phyloP scores from a whole-genome alignment of 2,888 invertebrate genomes.

The Trypoxylon attenuatum region DNA sequence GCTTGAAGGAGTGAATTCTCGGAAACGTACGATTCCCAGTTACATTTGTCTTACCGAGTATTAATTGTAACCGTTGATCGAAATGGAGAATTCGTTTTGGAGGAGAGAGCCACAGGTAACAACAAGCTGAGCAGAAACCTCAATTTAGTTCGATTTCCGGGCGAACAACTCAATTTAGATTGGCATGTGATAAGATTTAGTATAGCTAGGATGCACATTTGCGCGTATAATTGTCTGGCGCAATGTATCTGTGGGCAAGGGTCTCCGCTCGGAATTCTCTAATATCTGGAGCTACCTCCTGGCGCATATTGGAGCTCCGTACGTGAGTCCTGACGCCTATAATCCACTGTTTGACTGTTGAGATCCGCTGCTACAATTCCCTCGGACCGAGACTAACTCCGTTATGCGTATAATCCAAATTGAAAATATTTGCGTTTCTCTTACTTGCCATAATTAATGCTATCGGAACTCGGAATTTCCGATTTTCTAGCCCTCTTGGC shows the following conservation, averaged over 20 bases:
- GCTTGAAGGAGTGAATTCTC: too few relatives aligned
- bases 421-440: not conserved
- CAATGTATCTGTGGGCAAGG: not conserved
- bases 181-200: not conserved
- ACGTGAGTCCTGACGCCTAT: slow-evolving; percentile 23
- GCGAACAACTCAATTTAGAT: not conserved
- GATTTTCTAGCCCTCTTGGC: too few relatives aligned
- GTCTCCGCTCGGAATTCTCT: slow-evolving; percentile 1
- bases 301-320: slow-evolving; percentile 1
- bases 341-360: slow-evolving; percentile 14
- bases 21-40: too few relatives aligned
- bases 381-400: not conserved
- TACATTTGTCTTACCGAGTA: too few relatives aligned
- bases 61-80: too few relatives aligned
- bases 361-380: slow-evolving; percentile 18
- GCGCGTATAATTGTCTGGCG: slow-evolving; percentile 1
- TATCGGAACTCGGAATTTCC: too few relatives aligned
- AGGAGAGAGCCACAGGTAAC: too few relatives aligned
- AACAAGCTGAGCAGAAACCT: too few relatives aligned
- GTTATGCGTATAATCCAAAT: slow-evolving; percentile 3
- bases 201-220: not conserved
- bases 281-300: not conserved
- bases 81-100: too few relatives aligned
- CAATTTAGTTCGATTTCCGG: not conserved
- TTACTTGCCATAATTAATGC: not conserved